These are phyloP conservation scores for Ditula angustiorana DNA, from an alignment of 2,888 invertebrate species.

Conservation along the genomic window DNA sequence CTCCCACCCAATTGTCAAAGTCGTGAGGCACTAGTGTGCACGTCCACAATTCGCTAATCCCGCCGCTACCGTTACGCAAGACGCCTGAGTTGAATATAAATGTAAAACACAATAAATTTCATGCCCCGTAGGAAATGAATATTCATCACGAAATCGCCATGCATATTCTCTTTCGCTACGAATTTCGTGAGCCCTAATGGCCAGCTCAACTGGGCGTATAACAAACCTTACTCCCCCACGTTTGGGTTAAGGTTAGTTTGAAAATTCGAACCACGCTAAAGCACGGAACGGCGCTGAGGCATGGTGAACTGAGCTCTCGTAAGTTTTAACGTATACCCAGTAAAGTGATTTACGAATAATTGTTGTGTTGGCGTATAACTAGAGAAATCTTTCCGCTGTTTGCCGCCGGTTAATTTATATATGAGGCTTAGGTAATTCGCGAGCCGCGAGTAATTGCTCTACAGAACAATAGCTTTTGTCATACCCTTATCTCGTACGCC, in stretches of 20 bases:
- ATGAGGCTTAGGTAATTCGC: slow-evolving; percentile 86
- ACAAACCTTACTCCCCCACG: slow-evolving; percentile 65
- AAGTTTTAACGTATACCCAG: slow-evolving; percentile 83
- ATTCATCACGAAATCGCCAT: slow-evolving; percentile 86
- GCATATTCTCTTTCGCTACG: slow-evolving; percentile 84
- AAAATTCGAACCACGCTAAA: slow-evolving; percentile 53
- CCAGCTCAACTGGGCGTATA: slow-evolving; percentile 55
- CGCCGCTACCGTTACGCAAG: slow-evolving; percentile 85
- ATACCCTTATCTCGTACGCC: slow-evolving; percentile 80
- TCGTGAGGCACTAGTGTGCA: slow-evolving; percentile 77
- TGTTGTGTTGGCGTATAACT: slow-evolving; percentile 85
- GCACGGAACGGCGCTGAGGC: slow-evolving; percentile 68
- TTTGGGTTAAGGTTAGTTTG: slow-evolving; percentile 70
- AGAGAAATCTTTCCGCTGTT: slow-evolving; percentile 86
- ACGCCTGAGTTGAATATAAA: slow-evolving; percentile 85
- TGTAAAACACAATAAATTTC: slow-evolving; percentile 86
- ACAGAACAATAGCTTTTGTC: slow-evolving; percentile 85
- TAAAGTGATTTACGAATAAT: slow-evolving; percentile 86
- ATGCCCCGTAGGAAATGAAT: slow-evolving; percentile 86
- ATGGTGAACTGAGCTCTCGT: slow-evolving; percentile 68
- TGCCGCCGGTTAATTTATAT: slow-evolving; percentile 85
- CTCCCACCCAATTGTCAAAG: slow-evolving; percentile 59
- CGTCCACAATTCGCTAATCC: slow-evolving; percentile 84
- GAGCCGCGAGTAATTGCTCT: slow-evolving; percentile 83
- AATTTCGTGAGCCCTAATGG: slow-evolving; percentile 74